phyloP scores from a whole-genome alignment of 2,113 vertebrate genomes.

The Camelus dromedarius region DNA sequence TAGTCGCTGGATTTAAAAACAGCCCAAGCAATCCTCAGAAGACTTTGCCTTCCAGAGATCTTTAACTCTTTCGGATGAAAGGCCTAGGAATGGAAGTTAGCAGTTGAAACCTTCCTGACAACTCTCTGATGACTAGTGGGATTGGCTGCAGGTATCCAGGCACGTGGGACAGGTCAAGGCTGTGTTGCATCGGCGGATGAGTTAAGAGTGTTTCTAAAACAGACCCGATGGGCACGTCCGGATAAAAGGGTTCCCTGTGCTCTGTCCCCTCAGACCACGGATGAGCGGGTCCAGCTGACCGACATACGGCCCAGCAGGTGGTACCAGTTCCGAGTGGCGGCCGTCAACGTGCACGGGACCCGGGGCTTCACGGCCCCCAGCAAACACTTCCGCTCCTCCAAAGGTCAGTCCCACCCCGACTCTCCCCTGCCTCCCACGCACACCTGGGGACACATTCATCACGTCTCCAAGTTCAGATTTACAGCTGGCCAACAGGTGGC shows the following conservation, averaged over 20 bases:
- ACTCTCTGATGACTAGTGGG: no score
- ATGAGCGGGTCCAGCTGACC: conserved; percentile 91
- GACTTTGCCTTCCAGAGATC: neutral
- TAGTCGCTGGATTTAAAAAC: neutral
- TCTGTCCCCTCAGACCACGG: conserved; percentile 91
- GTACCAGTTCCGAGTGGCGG: conserved; percentile 99
- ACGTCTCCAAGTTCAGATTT: conserved; percentile 53
- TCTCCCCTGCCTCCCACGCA: accelerated
- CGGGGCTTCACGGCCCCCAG: conserved; percentile 97
- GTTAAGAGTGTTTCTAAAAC: neutral
- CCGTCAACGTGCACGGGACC: conserved; percentile 96
- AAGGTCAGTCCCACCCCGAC: conserved; percentile 88
- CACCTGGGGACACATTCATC: neutral
- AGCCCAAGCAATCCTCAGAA: neutral
- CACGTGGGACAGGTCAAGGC: neutral
- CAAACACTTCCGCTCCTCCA: conserved; percentile 97
- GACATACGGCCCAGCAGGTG: conserved; percentile 95
- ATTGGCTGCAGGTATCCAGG: accelerated
- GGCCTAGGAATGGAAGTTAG: accelerated
- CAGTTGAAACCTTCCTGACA: no score
- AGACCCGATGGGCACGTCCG: accelerated
- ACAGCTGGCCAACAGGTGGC: conserved; percentile 73
- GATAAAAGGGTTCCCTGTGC: neutral
- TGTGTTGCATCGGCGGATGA: accelerated
- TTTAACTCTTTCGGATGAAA: neutral